A percentile compares a stretch with the other conserved stretches of the same genome.
These are phyloP conservation scores for Holothuria scabra DNA, from an alignment of 53 echinoderm and acorn worm species.

Conservation along the genomic window DNA sequence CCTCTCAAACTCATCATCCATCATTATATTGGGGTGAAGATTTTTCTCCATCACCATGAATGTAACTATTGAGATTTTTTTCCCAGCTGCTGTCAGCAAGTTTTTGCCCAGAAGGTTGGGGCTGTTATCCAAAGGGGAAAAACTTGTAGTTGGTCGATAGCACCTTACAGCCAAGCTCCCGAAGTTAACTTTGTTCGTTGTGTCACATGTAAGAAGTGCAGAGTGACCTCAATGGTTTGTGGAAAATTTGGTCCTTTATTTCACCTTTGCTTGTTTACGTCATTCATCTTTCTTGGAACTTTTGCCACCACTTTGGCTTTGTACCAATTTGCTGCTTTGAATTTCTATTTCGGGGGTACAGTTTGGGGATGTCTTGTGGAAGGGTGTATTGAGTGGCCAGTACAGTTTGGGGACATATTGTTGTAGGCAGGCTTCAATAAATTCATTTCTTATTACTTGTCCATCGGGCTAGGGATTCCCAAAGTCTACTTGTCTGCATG, in stretches of 20 bases:
- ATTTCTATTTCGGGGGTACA: not conserved
- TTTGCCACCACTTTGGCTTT: not conserved
- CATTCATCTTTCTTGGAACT: conserved; percentile 22
- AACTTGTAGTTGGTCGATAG: conserved; percentile 44
- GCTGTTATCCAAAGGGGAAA: conserved; percentile 13
- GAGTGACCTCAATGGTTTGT: not conserved
- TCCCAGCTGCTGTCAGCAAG: conserved; percentile 41
- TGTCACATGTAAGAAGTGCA: not conserved
- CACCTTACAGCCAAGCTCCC: conserved; percentile 49
- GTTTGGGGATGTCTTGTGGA: not conserved
- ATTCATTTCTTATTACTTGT: no score
- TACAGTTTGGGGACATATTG: no score
- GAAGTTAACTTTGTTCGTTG: not conserved
- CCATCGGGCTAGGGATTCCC: no score
- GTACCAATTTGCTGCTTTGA: not conserved
- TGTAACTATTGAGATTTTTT: conserved; percentile 43
- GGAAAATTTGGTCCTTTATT: not conserved
- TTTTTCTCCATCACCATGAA: conserved; percentile 40
- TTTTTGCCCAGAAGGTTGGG: conserved; percentile 58
- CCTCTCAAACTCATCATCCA: conserved; percentile 14
- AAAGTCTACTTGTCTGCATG: no score
- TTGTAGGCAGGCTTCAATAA: no score
- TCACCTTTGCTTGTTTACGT: not conserved
- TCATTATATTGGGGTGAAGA: not conserved
- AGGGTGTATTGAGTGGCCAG: not conserved